phyloP scores from a whole-genome alignment of 2,113 vertebrate genomes.

The Leptodactylus fuscus region DNA sequence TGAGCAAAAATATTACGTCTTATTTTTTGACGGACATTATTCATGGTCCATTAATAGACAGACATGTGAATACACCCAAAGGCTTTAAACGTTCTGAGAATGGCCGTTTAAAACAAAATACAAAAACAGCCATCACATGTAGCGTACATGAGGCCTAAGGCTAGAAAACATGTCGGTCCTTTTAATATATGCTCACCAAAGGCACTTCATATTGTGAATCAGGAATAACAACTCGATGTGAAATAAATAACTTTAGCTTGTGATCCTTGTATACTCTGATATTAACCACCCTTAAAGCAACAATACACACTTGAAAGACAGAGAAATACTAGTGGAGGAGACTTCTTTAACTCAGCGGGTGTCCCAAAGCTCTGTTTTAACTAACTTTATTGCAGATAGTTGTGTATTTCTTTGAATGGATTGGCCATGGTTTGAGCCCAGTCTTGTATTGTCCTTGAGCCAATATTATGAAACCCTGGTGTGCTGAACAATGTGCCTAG shows the following conservation, averaged over 20 bases:
- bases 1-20: too few relatives aligned
- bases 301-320: not conserved
- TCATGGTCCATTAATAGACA: too few relatives aligned
- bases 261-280: not conserved
- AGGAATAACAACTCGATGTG: not conserved
- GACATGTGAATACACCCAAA: too few relatives aligned
- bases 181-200: not conserved
- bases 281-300: not conserved
- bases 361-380: not conserved
- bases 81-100: too few relatives aligned
- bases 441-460: not conserved
- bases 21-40: too few relatives aligned
- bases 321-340: not conserved
- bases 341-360: not conserved
- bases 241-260: not conserved
- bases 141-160: too few relatives aligned
- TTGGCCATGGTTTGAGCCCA: not conserved
- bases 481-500: not conserved
- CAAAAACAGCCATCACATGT: too few relatives aligned
- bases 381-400: not conserved
- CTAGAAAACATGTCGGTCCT: too few relatives aligned
- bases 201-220: not conserved
- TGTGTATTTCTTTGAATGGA: not conserved
- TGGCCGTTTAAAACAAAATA: too few relatives aligned
- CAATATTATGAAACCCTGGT: not conserved